phyloP scores from a whole-genome alignment of 2,888 invertebrate species.

The Scaptomyza tumidula region DNA sequence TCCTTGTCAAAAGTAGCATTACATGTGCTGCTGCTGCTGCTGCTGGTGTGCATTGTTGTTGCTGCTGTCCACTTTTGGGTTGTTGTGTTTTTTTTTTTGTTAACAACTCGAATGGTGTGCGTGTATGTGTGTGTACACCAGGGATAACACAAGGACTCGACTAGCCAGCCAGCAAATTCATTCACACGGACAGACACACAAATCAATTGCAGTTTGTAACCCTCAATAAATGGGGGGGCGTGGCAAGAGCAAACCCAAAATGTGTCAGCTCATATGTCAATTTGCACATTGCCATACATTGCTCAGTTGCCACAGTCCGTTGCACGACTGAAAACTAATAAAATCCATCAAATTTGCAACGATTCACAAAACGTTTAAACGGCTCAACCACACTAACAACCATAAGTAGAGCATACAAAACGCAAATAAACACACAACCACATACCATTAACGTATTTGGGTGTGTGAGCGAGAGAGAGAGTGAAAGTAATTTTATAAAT shows the following conservation, averaged over 20 bases:
- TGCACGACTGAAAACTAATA: conserved; percentile 40
- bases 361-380: conserved; percentile 37
- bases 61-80: conserved; percentile 44
- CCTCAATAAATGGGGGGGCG: conserved; percentile 11
- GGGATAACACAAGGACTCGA: conserved; percentile 37
- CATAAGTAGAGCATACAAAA: conserved; percentile 14
- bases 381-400: conserved; percentile 15
- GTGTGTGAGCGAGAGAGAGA: neutral
- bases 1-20: conserved; percentile 48
- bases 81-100: conserved; percentile 14
- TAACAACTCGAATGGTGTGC: conserved; percentile 17
- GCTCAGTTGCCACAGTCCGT: conserved; percentile 20
- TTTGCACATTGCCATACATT: conserved; percentile 44
- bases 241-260: conserved; percentile 37
- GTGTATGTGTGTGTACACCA: conserved; percentile 7
- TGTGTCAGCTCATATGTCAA: conserved; percentile 67
- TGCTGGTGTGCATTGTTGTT: conserved; percentile 19
- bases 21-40: conserved; percentile 30
- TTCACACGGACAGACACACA: conserved; percentile 25
- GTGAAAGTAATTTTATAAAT: conserved; percentile 1
- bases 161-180: conserved; percentile 20
- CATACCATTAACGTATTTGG: too few relatives aligned
- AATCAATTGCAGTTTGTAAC: conserved; percentile 54
- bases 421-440: neutral
- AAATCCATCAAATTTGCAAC: conserved; percentile 33